Evolutionary conservation across 1,140 invertebrate species (phyloP).

Genomic region (Drosophila equinoxialis): DNA sequence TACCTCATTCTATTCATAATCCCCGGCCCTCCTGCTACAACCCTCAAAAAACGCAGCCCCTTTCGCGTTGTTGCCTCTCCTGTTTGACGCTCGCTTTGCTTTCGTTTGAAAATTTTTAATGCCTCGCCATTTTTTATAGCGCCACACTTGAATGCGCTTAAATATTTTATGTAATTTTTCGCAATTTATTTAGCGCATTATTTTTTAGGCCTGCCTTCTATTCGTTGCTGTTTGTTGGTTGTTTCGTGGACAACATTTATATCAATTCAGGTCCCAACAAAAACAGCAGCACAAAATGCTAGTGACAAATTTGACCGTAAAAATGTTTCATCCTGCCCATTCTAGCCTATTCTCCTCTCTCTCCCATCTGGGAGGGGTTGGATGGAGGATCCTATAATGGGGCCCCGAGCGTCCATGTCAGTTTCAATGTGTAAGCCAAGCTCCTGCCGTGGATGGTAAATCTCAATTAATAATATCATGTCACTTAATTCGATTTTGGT

Average conservation of each 20-base stretch:
- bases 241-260: constrained; percentile 54
- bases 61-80: neutral
- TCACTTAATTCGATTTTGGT: constrained; percentile 64
- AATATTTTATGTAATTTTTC: constrained; percentile 82
- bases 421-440: constrained; percentile 57
- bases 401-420: constrained; percentile 46
- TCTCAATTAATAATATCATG: constrained; percentile 67
- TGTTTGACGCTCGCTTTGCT: constrained; percentile 73
- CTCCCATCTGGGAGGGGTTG: neutral
- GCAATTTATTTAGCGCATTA: constrained; percentile 81
- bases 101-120: constrained; percentile 74
- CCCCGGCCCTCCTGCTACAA: neutral
- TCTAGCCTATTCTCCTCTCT: neutral
- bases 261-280: constrained; percentile 58
- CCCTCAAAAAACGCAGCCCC: neutral
- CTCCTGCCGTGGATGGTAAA: constrained; percentile 21
- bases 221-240: constrained; percentile 5
- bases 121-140: constrained; percentile 75
- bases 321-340: constrained; percentile 19
- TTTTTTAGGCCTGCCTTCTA: constrained; percentile 34
- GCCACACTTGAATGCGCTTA: constrained; percentile 78
- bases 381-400: constrained; percentile 14
- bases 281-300: constrained; percentile 16
- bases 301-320: constrained; percentile 58
- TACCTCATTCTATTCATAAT: neutral